Evolutionary conservation across 1,140 invertebrate species (phyloP), one percentile per base, ranked within the genome.

Genomic region (Drosophila dunni): DNA sequence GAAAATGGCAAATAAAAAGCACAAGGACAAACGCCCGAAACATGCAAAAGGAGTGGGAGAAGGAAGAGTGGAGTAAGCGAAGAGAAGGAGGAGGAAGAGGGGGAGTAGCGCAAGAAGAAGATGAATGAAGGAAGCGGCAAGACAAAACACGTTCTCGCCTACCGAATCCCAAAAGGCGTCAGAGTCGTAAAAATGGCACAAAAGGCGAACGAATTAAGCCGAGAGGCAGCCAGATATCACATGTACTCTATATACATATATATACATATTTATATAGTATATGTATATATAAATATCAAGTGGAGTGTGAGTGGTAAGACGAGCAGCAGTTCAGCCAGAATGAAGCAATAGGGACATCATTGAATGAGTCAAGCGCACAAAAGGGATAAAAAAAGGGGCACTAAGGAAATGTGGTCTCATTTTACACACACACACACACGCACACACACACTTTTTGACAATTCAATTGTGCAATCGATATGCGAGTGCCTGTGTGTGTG

Each of bases 141-240:
- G n/a, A 36, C 20, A 67, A 67, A 79, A 83, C 71, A 80, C 73
- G 68, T 76, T 75, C 56, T 29, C 61, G 50, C 44, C 51, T 51
- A 61, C 73, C 67, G 44, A 48, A 17, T 34, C 45, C 60, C 60
- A 50, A 45, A 46, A 79, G 76, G 84, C 84, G 84, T 72, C 69
- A 44, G 71, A 84, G 85, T 89, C 84, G 85, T 90, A 89, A 89
- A 89, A 83, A 68, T 65, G 67, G 63, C 78, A 89, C 85, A 88
- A 89, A 84, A 75, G 84, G 58, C 79, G 45, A 69, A 81, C 69
- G 68, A 84, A 89, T 90, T 76, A 81, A 73, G 84, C 80, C 73
- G 51, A 54, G 53, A 60, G 73, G 58, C 62, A 46, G 38, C 45
- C 29, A 48, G 48, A 64, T 64, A 64, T 53, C 50, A 64, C 20